A percentile compares a stretch with the other conserved stretches of the same genome.
Evolutionary conservation across 2,888 invertebrate genomes (phyloP).

Genomic region (Cryptophagus acutangulus): DNA sequence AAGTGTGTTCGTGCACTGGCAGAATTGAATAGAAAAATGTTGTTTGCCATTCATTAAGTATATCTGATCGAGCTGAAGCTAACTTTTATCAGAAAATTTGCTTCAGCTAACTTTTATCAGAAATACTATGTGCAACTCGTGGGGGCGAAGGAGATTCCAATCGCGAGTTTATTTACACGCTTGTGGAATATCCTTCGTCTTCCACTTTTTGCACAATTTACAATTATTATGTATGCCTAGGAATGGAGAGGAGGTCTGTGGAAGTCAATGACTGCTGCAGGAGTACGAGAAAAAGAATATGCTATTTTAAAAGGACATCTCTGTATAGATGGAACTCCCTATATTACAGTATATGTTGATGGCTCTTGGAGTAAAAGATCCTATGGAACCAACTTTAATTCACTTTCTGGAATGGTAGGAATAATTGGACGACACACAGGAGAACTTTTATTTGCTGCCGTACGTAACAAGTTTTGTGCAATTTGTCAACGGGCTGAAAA

Average conservation of each 20-base stretch:
- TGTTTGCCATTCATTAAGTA: no score
- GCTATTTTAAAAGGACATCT: conserved; percentile 15
- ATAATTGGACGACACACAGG: conserved; percentile 21
- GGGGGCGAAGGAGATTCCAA: no score
- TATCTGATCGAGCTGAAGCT: no score
- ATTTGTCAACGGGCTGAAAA: conserved; percentile 18
- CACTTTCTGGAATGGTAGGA: conserved; percentile 16
- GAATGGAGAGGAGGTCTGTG: conserved; percentile 12
- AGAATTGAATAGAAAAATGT: no score
- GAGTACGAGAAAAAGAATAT: conserved; percentile 12
- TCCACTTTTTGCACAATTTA: no score
- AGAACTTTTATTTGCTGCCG: conserved; percentile 19
- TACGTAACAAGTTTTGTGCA: conserved; percentile 23
- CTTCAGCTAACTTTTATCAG: no score
- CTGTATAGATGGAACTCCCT: conserved; percentile 15
- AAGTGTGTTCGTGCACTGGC: no score
- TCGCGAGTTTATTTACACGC: no score
- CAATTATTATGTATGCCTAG: no score
- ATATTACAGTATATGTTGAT: conserved; percentile 19
- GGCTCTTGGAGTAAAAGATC: conserved; percentile 20
- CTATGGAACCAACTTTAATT: conserved; percentile 17
- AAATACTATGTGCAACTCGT: no score
- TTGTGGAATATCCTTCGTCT: no score
- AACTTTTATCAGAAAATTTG: no score
- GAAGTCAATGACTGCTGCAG: conserved; percentile 15